Percentiles rank a stretch among this genome's conserved stretches.
Conservation (phyloP, 1,140 invertebrate species). For the Mylabris phalerata region DNA sequence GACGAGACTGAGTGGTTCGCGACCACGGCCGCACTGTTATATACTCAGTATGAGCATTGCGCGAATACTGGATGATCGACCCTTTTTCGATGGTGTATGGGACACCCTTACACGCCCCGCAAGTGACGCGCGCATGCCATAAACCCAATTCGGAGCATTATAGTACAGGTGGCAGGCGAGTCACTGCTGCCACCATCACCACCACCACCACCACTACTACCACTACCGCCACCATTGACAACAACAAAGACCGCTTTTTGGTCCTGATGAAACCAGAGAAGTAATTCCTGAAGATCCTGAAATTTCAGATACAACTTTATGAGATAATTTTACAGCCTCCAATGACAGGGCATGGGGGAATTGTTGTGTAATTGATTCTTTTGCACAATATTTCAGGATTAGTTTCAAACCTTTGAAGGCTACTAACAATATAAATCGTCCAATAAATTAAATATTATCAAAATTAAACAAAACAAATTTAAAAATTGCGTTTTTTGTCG, state of each 20-base stretch:
- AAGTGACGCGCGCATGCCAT: no score
- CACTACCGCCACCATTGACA: not conserved
- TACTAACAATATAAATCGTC: not conserved
- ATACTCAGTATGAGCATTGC: constrained; percentile 37
- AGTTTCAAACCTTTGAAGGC: not conserved
- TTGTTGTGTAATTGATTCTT: not conserved
- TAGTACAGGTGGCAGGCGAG: constrained; percentile 34
- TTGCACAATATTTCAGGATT: not conserved
- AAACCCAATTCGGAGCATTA: no score
- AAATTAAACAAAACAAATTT: no score
- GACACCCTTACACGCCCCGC: constrained; percentile 12
- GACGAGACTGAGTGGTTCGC: constrained; percentile 30
- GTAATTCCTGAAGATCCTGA: no score
- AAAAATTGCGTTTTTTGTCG: no score
- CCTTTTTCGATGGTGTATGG: constrained; percentile 19
- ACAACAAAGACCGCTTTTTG: not conserved
- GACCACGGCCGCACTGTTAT: constrained; percentile 32
- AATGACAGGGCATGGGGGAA: no score
- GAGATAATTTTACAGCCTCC: no score
- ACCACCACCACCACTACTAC: not conserved
- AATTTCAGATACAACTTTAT: no score
- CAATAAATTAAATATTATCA: not conserved
- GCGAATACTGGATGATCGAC: constrained; percentile 38
- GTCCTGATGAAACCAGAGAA: no score
- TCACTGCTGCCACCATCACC: not conserved